Base-by-base conservation (phyloP, 1,140 invertebrate genomes). In the Leguminivora glycinivorella region DNA sequence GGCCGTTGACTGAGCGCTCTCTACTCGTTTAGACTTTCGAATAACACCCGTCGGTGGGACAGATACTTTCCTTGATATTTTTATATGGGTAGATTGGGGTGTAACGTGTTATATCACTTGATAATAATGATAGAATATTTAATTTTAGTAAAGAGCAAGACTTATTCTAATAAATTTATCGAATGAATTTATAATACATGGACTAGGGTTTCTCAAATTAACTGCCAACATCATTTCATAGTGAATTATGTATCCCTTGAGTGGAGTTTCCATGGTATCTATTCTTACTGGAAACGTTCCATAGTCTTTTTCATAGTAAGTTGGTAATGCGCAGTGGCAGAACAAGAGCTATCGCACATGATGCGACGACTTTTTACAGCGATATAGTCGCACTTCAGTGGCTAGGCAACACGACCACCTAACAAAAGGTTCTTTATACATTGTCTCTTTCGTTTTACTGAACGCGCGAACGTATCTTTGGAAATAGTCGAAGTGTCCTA, bases 121-220 rank as follows among this genome's bases (percentile, higher is more conserved):
- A 75, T 81, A 77, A 79, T 79, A 75, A 74, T 72, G 58, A 72
- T 83, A 82, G 74, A 72, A 77, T 81, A 79, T 81, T 75, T 82
- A 80, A 81, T 78, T 74, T 76, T 78, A 82, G 73, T 74, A 71
- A 74, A 78, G 75, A 82, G 82, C 79, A 75, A 83, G 80, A 83
- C 79, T 81, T 83, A 81, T 83, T 82, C 78, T 79, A 76, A 73
- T 82, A 76, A 80, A 83, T 74, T 70, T 78, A 79, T 77, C 76
- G 75, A 75, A 72, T 72, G 70, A 75, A 70, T 72, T 72, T 70
- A 72, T 71, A 72, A 56, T 67, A 43, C 58, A 75, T 73, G 52
- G 67, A 70, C 72, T 80, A 82, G 78, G 75, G 79, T 75, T 75
- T 75, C 78, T 80, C 72, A 43, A 80, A 80, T 78, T 74, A 67